Evolutionary conservation across 2,797 vertebrate species (phyloP).

Genomic region (Denticeps clupeoides): DNA sequence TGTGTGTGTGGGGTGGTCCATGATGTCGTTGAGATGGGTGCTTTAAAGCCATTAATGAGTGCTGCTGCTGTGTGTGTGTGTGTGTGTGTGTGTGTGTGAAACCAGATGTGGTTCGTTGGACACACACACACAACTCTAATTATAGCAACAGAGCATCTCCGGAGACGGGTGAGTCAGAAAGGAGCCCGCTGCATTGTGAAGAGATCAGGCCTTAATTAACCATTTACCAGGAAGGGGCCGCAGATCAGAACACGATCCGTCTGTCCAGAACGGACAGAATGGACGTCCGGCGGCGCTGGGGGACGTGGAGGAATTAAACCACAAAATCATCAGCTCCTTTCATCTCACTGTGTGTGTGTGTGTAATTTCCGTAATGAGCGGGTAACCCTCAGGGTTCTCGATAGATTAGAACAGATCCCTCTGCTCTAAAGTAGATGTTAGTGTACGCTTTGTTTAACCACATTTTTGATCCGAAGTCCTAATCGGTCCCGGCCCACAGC

Average conservation of each 20-base stretch:
- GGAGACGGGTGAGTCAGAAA: slow-evolving; percentile 26
- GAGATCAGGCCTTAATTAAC: slow-evolving; percentile 18
- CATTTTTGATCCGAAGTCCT: no score
- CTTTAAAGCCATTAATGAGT: not conserved
- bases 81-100: slow-evolving; percentile 12
- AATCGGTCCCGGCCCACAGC: no score
- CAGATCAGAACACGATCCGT: slow-evolving; percentile 28
- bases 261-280: no score
- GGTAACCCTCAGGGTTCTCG: no score
- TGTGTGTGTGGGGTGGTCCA: not conserved
- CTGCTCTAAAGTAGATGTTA: no score
- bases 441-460: no score
- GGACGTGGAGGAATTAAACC: no score
- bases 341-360: no score
- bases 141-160: slow-evolving; percentile 13
- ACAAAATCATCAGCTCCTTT: no score
- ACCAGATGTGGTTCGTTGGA: not conserved
- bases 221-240: slow-evolving; percentile 12
- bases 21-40: not conserved
- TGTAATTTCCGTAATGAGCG: no score
- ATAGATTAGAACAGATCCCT: no score
- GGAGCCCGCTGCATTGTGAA: slow-evolving; percentile 14
- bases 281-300: no score
- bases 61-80: slow-evolving; percentile 2
- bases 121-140: slow-evolving; percentile 9